Evolutionary conservation across 2,888 invertebrate species (phyloP).

Genomic region (Phlogophora meticulosa): DNA sequence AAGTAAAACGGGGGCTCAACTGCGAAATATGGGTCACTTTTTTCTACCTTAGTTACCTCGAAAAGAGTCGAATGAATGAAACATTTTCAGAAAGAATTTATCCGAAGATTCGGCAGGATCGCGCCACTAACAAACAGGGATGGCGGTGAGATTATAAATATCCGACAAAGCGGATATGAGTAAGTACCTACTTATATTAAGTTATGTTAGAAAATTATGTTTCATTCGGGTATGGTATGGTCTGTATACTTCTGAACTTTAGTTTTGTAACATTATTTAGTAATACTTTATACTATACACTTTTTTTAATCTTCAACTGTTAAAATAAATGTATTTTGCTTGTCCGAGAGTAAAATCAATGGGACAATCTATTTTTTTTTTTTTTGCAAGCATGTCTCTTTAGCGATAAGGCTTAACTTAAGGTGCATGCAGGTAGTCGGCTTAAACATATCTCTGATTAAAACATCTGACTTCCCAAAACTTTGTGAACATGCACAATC

Average conservation of each 20-base stretch:
- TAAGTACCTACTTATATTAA: background rate
- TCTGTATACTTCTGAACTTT: background rate
- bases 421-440: no score
- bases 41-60: conserved; percentile 51
- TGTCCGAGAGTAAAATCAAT: no score
- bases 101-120: conserved; percentile 48
- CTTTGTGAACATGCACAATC: conserved; percentile 28
- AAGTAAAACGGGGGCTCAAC: conserved; percentile 4
- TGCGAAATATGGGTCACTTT: conserved; percentile 38
- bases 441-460: no score
- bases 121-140: conserved; percentile 31
- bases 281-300: background rate
- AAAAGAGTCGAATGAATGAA: conserved; percentile 57
- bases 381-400: no score
- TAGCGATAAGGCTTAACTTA: no score
- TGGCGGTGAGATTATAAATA: conserved; percentile 32
- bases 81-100: conserved; percentile 60
- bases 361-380: no score
- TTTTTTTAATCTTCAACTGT: no score
- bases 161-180: conserved; percentile 22
- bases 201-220: background rate
- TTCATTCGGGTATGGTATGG: background rate
- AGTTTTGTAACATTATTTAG: background rate
- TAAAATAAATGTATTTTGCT: no score
- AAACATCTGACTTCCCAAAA: conserved; percentile 18